phyloP scores from a whole-genome alignment of 2,888 invertebrate species.

The Platycnemis pennipes region DNA sequence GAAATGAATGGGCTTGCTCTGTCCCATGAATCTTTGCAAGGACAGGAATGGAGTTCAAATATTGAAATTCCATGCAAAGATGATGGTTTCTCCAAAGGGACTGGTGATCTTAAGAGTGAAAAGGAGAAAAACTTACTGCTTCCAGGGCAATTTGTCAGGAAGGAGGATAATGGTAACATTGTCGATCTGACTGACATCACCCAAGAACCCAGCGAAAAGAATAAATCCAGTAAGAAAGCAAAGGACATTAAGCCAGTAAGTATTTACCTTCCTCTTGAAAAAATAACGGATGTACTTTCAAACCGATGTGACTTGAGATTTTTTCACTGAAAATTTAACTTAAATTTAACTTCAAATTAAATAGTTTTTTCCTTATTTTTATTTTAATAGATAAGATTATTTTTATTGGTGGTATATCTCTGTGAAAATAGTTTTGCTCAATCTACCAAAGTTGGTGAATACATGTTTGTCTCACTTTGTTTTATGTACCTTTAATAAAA shows the following conservation, averaged over 20 bases:
- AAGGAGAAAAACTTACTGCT: conserved; percentile 36
- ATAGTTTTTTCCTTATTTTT: not conserved
- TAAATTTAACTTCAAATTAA: not conserved
- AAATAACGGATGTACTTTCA: too few relatives aligned
- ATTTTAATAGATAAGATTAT: too few relatives aligned
- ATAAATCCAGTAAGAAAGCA: conserved; percentile 20
- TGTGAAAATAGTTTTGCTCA: too few relatives aligned
- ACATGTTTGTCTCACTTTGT: too few relatives aligned
- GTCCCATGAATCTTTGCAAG: conserved; percentile 40
- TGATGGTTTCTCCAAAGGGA: not conserved
- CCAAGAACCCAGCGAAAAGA: not conserved
- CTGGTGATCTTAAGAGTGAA: conserved; percentile 17
- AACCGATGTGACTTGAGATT: not conserved
- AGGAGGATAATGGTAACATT: not conserved
- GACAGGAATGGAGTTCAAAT: conserved; percentile 54
- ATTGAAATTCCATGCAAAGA: conserved; percentile 37
- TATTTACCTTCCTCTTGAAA: not conserved
- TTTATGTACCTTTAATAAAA: too few relatives aligned
- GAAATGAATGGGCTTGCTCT: conserved; percentile 25
- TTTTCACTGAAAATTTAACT: not conserved
- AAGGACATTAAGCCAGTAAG: conserved; percentile 44
- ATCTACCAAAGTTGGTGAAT: too few relatives aligned
- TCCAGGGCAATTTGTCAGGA: conserved; percentile 49
- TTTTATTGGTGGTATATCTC: too few relatives aligned
- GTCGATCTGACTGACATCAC: not conserved